Percentiles rank a stretch among this genome's conserved stretches.
Conservation (phyloP, 2,888 invertebrate species). For the Leptinotarsa tumamoca region DNA sequence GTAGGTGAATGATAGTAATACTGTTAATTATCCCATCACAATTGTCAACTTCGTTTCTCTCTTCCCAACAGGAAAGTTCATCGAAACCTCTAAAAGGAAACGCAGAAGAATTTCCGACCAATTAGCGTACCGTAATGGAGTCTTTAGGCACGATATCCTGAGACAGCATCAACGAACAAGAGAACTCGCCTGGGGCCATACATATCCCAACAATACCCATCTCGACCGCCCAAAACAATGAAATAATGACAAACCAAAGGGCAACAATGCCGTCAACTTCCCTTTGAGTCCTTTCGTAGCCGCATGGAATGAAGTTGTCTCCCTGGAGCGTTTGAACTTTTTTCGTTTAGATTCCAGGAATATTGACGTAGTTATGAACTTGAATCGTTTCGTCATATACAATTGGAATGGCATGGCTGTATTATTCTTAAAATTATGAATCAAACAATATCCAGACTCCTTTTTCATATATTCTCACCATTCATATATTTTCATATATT, state of each 20-base stretch:
- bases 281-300: conserved; percentile 57
- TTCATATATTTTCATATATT: too few relatives aligned
- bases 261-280: conserved; percentile 55
- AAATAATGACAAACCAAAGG: conserved; percentile 63
- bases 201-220: conserved; percentile 53
- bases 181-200: conserved; percentile 50
- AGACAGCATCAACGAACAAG: conserved; percentile 32
- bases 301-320: conserved; percentile 54
- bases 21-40: too few relatives aligned
- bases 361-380: neutral
- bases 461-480: too few relatives aligned
- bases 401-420: too few relatives aligned
- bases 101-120: conserved; percentile 50
- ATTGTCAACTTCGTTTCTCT: too few relatives aligned
- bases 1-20: too few relatives aligned
- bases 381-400: neutral
- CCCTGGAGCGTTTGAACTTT: conserved; percentile 48
- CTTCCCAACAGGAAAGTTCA: conserved; percentile 21
- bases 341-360: conserved; percentile 27
- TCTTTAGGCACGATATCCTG: conserved; percentile 56
- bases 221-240: conserved; percentile 54
- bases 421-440: too few relatives aligned
- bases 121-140: conserved; percentile 63
- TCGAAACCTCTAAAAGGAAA: conserved; percentile 1
- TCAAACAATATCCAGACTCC: too few relatives aligned